These are phyloP conservation scores for Ophonus ardosiacus DNA, from an alignment of 2,888 invertebrate genomes.

Conservation along the genomic window DNA sequence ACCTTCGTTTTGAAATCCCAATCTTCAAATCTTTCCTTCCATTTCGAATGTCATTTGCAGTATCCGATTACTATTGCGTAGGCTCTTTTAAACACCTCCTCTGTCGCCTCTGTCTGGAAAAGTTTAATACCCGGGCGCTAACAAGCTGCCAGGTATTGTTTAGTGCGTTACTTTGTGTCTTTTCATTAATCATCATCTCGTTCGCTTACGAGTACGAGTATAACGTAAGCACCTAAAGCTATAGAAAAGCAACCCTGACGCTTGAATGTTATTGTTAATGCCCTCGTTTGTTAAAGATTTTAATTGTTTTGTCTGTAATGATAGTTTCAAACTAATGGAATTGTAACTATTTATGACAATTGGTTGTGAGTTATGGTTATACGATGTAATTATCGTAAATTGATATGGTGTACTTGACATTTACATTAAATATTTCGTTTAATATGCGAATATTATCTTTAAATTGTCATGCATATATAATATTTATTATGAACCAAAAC, in stretches of 20 bases:
- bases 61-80: constrained; percentile 47
- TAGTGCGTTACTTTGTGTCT: constrained; percentile 58
- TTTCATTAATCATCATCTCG: constrained; percentile 62
- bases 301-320: constrained; percentile 46
- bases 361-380: constrained; percentile 25
- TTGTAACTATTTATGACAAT: constrained; percentile 58
- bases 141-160: constrained; percentile 61
- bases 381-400: constrained; percentile 37
- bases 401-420: constrained; percentile 13
- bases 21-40: neutral
- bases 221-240: neutral
- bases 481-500: neutral
- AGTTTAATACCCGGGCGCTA: constrained; percentile 61
- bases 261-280: constrained; percentile 57
- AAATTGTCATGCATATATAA: neutral
- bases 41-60: neutral
- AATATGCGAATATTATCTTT: neutral
- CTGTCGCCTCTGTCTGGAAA: constrained; percentile 43
- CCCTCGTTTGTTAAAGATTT: constrained; percentile 55
- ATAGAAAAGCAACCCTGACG: constrained; percentile 3
- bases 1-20: neutral
- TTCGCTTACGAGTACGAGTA: constrained; percentile 12
- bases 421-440: constrained; percentile 18
- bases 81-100: constrained; percentile 13
- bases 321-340: constrained; percentile 55